phyloP scores from a whole-genome alignment of 2,888 invertebrate species.

The Flabesymbios commensalis region DNA sequence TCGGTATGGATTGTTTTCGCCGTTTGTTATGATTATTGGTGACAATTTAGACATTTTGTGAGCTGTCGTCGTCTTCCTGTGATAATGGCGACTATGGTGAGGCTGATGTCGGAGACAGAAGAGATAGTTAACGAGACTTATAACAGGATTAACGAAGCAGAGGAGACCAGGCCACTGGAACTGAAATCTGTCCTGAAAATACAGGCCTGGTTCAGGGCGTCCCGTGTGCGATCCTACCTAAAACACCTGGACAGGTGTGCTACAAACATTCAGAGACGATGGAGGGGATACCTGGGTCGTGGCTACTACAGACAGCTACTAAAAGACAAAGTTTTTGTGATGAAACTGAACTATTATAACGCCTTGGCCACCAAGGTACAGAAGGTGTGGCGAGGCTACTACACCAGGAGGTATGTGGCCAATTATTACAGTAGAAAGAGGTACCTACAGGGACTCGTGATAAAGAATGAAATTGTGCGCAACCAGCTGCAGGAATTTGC shows the following conservation, averaged over 20 bases:
- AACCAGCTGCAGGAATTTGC: no score
- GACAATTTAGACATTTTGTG: no score
- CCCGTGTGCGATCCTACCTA: conserved; percentile 46
- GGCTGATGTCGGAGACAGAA: conserved; percentile 31
- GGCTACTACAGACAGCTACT: conserved; percentile 44
- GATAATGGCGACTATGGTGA: conserved; percentile 59
- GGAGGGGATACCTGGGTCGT: conserved; percentile 53
- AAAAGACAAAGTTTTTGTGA: conserved; percentile 50
- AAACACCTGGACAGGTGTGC: conserved; percentile 50
- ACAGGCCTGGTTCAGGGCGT: conserved; percentile 58
- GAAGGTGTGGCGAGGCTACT: conserved; percentile 60
- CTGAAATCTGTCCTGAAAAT: conserved; percentile 49
- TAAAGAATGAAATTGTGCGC: conserved; percentile 58
- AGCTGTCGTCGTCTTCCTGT: conserved; percentile 34
- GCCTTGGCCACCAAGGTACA: conserved; percentile 54
- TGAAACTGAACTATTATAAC: conserved; percentile 54
- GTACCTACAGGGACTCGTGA: conserved; percentile 52
- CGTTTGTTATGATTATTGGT: no score
- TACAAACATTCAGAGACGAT: conserved; percentile 49
- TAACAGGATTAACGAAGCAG: conserved; percentile 49
- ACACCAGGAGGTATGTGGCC: conserved; percentile 59
- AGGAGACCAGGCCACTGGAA: conserved; percentile 46
- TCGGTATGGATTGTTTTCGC: no score
- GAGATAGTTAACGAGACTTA: conserved; percentile 24
- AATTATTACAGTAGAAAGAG: conserved; percentile 58